Conservation (phyloP, 2,888 invertebrate species). For the Barypeithes pellucidus region DNA sequence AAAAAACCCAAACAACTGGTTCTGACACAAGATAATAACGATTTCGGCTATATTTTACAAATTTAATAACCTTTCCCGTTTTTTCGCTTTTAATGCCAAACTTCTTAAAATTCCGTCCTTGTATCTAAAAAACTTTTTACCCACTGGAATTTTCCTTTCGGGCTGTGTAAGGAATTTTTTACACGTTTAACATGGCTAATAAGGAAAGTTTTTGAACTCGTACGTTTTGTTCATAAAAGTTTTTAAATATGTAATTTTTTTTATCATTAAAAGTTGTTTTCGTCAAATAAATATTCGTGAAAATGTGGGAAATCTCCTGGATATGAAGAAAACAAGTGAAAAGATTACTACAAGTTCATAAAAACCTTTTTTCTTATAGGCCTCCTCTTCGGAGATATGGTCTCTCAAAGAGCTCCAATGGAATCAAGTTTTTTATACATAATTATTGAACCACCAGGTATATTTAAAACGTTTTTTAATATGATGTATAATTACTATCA, state of each 20-base stretch:
- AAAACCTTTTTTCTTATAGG: no score
- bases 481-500: no score
- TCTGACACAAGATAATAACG: not conserved
- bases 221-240: not conserved
- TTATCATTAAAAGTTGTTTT: not conserved
- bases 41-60: not conserved
- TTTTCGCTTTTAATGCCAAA: not conserved
- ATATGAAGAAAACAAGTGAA: no score
- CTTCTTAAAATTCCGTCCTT: not conserved
- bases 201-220: not conserved
- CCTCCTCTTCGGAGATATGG: no score
- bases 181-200: not conserved
- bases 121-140: slow-evolving; percentile 1
- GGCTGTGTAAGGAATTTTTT: not conserved
- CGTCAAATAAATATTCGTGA: not conserved
- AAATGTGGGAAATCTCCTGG: no score
- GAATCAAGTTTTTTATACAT: no score
- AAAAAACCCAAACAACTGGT: no score
- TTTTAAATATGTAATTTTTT: slow-evolving; percentile 3
- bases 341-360: no score
- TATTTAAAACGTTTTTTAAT: no score
- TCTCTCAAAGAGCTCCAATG: no score
- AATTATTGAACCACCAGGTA: no score
- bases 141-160: not conserved
- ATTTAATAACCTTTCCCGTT: not conserved